These are phyloP conservation scores for Eremobia ochroleuca DNA, from an alignment of 2,888 invertebrate genomes.

Conservation along the genomic window DNA sequence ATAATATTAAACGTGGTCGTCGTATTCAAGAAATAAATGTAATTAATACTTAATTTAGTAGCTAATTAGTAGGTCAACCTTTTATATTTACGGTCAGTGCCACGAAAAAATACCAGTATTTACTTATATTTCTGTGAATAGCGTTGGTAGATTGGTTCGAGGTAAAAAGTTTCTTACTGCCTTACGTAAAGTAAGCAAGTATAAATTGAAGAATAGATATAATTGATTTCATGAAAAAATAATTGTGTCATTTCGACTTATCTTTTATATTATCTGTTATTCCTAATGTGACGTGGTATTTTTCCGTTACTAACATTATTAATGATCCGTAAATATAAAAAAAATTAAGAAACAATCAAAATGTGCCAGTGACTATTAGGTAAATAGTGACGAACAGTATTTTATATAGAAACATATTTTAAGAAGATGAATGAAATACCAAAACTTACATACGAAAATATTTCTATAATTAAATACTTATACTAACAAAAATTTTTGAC, in stretches of 20 bases:
- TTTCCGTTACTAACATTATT: constrained; percentile 57
- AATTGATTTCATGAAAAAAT: constrained; percentile 13
- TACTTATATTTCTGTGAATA: constrained; percentile 40
- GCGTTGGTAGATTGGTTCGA: not conserved
- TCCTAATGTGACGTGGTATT: constrained; percentile 39
- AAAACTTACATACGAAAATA: constrained; percentile 79
- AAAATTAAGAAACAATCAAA: constrained; percentile 69
- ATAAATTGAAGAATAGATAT: constrained; percentile 27
- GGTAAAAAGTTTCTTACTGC: constrained; percentile 11
- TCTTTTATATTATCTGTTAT: not conserved
- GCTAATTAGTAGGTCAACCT: constrained; percentile 63
- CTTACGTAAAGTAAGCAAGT: constrained; percentile 34
- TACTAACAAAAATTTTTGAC: constrained; percentile 87
- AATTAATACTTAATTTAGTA: constrained; percentile 73
- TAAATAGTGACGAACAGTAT: constrained; percentile 72
- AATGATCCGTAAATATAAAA: constrained; percentile 62
- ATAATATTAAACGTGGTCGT: constrained; percentile 65
- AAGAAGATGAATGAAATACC: constrained; percentile 72
- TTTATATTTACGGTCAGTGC: constrained; percentile 47
- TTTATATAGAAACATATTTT: constrained; percentile 68
- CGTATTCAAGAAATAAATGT: constrained; percentile 70
- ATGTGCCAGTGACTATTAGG: constrained; percentile 78
- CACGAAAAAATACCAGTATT: constrained; percentile 60
- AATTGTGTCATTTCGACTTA: constrained; percentile 28
- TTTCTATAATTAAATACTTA: constrained; percentile 86